Evolutionary conservation across 2,797 vertebrate genomes (phyloP), one percentile per base, ranked within the genome.

Genomic region (Vultur gryphus): DNA sequence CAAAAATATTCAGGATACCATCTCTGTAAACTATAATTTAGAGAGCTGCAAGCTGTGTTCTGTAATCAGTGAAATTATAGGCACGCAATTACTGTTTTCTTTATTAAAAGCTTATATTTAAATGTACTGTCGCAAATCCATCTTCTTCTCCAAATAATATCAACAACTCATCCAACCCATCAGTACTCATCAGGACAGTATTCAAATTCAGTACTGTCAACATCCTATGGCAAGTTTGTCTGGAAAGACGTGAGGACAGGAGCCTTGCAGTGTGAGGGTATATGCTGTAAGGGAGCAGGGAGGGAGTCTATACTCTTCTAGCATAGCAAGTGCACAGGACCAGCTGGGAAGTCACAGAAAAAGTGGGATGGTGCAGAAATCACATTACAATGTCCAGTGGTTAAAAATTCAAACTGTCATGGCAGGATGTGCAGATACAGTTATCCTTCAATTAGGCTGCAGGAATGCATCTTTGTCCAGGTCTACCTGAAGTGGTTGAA

Each of bases 21-120:
- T 94, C 85, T 91, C 77, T 58, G 76, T 79, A 97, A 96, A 95
- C 95, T 95, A 29, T 97, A 96, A 97, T 97, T 97, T 97, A 64
- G 87, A 89, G 70, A 80, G 85, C 95, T 93, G 92, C 84, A 94
- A 89, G 84, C 85, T 95, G 85, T 93, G 81, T 95, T 97, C 89
- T 95, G 93, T 90, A 97, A 97, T 97, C 96, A 97, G 93, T 90
- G 94, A 97, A 96, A 97, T 96, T 96, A 97, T 69, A 97, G 89
- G 84, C 92, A 64, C 59, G 44, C 90, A 94, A 94, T 97, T 97
- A 89, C 92, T 94, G 81, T 95, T 96, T 96, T 96, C 85, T 83
- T 90, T 94, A 95, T 94, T 95, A 95, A 96, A 96, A 89, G 43
- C 76, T 95, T 93, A 51, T 77, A 93, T 95, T 96, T 96, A 93